Base-by-base conservation (phyloP, 2,113 vertebrate genomes). In the Rhagologus leucostigma region DNA sequence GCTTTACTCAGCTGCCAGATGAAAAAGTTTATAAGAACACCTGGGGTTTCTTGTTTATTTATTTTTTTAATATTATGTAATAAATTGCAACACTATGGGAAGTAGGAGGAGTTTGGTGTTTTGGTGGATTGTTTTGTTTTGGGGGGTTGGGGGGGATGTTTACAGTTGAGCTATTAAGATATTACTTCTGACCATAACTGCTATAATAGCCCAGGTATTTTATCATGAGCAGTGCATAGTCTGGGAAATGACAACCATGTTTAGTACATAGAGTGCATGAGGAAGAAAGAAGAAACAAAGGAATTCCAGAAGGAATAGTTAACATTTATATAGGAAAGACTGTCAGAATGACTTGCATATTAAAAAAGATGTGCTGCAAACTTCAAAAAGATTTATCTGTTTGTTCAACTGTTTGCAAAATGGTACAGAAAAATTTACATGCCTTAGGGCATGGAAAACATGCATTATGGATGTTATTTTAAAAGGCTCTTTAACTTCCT, bases 101-200 rank as follows among this genome's bases (percentile, higher is more conserved):
- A 88, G 55, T 44, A 77, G 39, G 23, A 73, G 0, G 8, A 64
- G 10, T 68, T 57, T 26, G n/a, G 8, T 65, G 30, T 50, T 82
- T 78, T 71, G 9, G 3, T 60, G 13, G 10, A 18, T 60, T 68
- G n/a, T 60, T 57, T 87, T 76, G 11, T 39, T 39, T n/a, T 19
- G 22, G 4, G 8, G 5, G 1, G 7, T 1, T 1, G 1, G 10
- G 6, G 9, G 12, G 4, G 1, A 2, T 16, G 18, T 70, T 65
- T 59, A 10, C 11, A 63, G 12, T 42, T 76, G 49, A 50, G 21
- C 19, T 83, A 5, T 14, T 68, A 49, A 53, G 33, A 14, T 57
- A 62, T 2, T 65, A 7, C 22, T 62, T 60, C n/a, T 84, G 35
- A 68, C 14, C 24, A 10, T 62, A 69, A 32, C 13, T 69, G 35